These are phyloP conservation scores for Macaria liturata DNA, from an alignment of 2,888 invertebrate genomes.

Conservation along the genomic window DNA sequence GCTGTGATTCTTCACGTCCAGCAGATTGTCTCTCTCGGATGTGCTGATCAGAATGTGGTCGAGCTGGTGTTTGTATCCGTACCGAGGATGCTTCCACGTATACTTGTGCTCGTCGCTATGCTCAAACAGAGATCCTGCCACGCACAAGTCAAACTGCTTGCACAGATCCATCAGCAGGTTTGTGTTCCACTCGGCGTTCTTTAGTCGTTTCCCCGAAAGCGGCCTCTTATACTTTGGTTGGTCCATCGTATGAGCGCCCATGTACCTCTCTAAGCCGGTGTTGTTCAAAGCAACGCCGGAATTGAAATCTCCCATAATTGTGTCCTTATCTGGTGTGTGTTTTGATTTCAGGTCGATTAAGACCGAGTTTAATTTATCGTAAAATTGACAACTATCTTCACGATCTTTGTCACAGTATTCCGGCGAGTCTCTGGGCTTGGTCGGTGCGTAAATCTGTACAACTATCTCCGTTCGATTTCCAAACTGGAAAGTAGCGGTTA, in stretches of 20 bases:
- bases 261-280: constrained; percentile 1
- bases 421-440: not conserved
- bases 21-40: not conserved
- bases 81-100: not conserved
- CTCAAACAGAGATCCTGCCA: constrained; percentile 2
- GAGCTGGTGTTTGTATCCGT: not conserved
- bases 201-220: not conserved
- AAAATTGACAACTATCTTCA: not conserved
- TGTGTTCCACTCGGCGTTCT: not conserved
- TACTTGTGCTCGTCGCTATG: constrained; percentile 3
- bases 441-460: constrained; percentile 7
- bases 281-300: not conserved
- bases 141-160: not conserved
- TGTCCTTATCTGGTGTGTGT: not conserved
- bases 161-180: not conserved
- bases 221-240: no score
- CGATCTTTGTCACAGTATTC: not conserved
- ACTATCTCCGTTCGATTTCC: not conserved
- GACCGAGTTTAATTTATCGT: not conserved
- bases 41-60: constrained; percentile 4
- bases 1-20: not conserved
- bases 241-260: constrained; percentile 5
- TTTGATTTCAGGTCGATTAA: not conserved
- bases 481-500: constrained; percentile 4
- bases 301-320: constrained; percentile 7